Conservation (phyloP, 1,140 invertebrate species). For the Holotrichia oblita region DNA sequence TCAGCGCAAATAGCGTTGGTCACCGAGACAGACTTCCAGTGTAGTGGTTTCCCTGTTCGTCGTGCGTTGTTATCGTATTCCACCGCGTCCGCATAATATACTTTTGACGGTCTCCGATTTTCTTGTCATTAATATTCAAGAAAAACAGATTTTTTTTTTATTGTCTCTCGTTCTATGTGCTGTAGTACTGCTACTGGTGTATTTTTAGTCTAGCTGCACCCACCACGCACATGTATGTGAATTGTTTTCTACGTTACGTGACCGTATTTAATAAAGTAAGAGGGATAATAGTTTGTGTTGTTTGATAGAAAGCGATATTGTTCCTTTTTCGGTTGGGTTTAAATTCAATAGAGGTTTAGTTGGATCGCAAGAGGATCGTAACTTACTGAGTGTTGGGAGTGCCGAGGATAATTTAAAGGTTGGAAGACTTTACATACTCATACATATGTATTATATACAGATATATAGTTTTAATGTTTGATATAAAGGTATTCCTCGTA, state of each 20-base stretch:
- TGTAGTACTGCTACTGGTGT: background rate
- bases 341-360: background rate
- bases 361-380: too few species aligned
- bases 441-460: too few species aligned
- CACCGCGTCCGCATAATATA: background rate
- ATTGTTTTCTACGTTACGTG: background rate
- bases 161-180: background rate
- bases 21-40: background rate
- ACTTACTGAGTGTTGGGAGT: too few species aligned
- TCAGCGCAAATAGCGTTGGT: background rate
- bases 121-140: background rate
- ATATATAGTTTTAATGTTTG: too few species aligned
- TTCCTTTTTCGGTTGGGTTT: background rate
- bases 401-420: too few species aligned
- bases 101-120: background rate
- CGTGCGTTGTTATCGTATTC: background rate
- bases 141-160: background rate
- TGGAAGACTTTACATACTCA: too few species aligned
- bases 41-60: background rate
- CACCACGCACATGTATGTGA: background rate
- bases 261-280: background rate
- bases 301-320: too few species aligned
- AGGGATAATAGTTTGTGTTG: background rate
- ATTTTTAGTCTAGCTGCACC: slow-evolving; percentile 14
- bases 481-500: too few species aligned